Base-by-base conservation (phyloP, 2,113 vertebrate species). In the Lucifuga dentata region DNA sequence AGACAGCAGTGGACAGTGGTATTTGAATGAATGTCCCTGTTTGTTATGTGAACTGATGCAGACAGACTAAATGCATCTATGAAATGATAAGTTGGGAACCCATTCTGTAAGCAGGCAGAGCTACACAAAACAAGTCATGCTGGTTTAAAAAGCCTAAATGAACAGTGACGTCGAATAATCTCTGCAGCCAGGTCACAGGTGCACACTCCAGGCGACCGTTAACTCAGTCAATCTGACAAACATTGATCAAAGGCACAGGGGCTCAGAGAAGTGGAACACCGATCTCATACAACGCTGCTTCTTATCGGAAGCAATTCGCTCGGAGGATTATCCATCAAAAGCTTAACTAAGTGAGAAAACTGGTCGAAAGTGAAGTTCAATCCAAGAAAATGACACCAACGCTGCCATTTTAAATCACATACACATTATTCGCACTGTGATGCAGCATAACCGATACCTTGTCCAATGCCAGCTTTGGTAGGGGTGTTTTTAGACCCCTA, bases 101-200 rank as follows among this genome's bases (percentile, higher is more conserved):
- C 16, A n/a, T 83, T 60, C 13, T 33, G 21, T 44, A 39, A 71
- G 73, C 58, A 66, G 66, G 65, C 50, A 51, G 61, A 35, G 68
- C 74, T 11, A 5, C 49, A 56, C 33, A 51, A 41, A 69, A 55
- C 52, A 36, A 59, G 61, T 64, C 52, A 58, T 36, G 81, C 68
- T 66, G 52, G 66, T 80, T 83, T 66, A 78, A 88, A 88, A 23
- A 6, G 43, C 65, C 49, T 88, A 84, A 83, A 87, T 81, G 69
- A 87, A 84, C 82, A 85, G 77, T 44, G 51, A 85, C 82, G 46
- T 23, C 64, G 68, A 84, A 82, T 80, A 72, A 88, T 88, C 74
- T 88, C 76, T 82, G 58, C 65, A 65, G 76, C 69, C 80, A 77
- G 77, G 86, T 83, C 59, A 40, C 88, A 90, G 86, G 86, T 90